A percentile compares a stretch with the other conserved stretches of the same genome.
These are phyloP conservation scores for Gymnosoma rotundatum DNA, from an alignment of 2,888 invertebrate genomes.

Conservation along the genomic window DNA sequence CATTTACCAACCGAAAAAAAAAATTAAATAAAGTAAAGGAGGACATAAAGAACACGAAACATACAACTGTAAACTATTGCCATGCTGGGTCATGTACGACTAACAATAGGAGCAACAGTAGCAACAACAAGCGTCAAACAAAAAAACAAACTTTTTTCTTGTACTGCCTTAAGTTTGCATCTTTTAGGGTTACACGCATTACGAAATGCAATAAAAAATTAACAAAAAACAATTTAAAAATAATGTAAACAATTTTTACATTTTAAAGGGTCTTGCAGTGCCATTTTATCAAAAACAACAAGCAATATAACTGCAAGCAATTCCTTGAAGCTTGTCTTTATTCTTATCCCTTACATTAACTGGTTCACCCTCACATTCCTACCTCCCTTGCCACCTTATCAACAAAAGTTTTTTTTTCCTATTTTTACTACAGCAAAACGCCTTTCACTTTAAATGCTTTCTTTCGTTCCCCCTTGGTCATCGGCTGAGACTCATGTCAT, in stretches of 20 bases:
- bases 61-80: constrained; percentile 46
- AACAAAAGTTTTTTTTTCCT: constrained; percentile 17
- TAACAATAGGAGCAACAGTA: constrained; percentile 12
- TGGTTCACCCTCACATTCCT: constrained; percentile 16
- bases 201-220: constrained; percentile 39
- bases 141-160: constrained; percentile 43
- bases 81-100: constrained; percentile 48
- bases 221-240: constrained; percentile 41
- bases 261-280: constrained; percentile 52
- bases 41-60: not conserved
- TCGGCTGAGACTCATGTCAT: constrained; percentile 30
- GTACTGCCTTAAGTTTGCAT: constrained; percentile 63
- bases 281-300: constrained; percentile 59
- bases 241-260: constrained; percentile 57
- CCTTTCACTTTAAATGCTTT: constrained; percentile 35
- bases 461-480: not conserved
- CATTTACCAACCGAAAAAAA: constrained; percentile 54
- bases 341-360: constrained; percentile 48
- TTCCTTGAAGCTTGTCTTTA: constrained; percentile 51
- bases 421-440: not conserved
- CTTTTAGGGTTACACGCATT: constrained; percentile 64
- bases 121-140: constrained; percentile 10
- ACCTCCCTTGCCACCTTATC: not conserved
- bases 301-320: constrained; percentile 57
- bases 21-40: not conserved